Base-by-base conservation (phyloP, 1,140 invertebrate genomes). In the Psilanteris sp. region DNA sequence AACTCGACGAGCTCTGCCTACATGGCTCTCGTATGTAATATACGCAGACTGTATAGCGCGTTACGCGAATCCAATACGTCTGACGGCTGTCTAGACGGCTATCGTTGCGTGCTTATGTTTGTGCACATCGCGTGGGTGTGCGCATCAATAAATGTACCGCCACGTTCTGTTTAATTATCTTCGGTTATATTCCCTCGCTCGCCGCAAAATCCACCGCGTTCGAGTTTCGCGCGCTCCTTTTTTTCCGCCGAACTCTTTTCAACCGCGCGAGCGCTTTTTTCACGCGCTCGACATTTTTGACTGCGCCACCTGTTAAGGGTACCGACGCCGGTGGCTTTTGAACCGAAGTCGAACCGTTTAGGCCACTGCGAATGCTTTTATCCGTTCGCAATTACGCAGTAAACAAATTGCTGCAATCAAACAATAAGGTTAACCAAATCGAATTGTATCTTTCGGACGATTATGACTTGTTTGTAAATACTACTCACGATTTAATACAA, bases 61-160 rank as follows among this genome's bases (percentile, higher is more conserved):
- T 83, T 81, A 84, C 81, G 82, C 78, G 81, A 82, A 81, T 82
- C 81, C 82, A 82, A 84, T 85, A 84, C 83, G 84, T 85, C 84
- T 85, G 84, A 84, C 82, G 82, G 78, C 83, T 67, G 84, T 85
- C 84, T 85, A 85, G 84, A 85, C 84, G 78, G 80, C 76, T 68
- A 75, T 68, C 82, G 72, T 81, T 31, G 20, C 34, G 43, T 46
- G 72, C 64, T 68, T 54, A 66, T 64, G 72, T 75, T 68, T 52
- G 48, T 57, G 62, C 46, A 27, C 54, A 64, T 32, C 34, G 62
- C 57, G 72, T 75, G 72, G 72, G 62, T 68, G 64, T 57, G 50
- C 57, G 72, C 57, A 68, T 75, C 64, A 61, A 75, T 75, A 75
- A 75, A 68, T 64, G 50, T 48, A 57, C 55, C 64, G 55, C 36